A percentile compares a stretch with the other conserved stretches of the same genome.
These are phyloP conservation scores for Agelaius tricolor DNA, from an alignment of 2,113 vertebrate species.

Conservation along the genomic window DNA sequence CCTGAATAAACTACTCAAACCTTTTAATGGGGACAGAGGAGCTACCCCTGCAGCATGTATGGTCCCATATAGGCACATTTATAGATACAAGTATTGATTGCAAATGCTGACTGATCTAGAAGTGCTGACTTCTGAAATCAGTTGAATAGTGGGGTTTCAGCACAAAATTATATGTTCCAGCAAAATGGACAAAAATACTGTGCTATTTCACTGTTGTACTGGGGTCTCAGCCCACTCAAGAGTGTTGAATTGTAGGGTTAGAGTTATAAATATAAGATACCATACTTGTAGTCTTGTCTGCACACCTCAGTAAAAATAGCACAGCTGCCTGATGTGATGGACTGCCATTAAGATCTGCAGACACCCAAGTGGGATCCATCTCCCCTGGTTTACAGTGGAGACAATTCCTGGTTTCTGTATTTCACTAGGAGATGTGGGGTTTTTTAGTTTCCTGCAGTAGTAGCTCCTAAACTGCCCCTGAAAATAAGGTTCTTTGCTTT, in stretches of 20 bases:
- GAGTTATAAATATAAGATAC: background rate
- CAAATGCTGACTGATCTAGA: background rate
- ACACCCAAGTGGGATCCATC: background rate
- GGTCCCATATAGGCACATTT: background rate
- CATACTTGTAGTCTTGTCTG: background rate
- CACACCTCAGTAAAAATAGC: background rate
- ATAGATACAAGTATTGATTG: background rate
- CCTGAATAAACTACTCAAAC: background rate
- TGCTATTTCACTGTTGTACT: background rate
- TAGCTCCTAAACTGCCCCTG: background rate
- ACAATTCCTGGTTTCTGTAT: background rate
- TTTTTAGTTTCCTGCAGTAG: background rate
- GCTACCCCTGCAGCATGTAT: background rate
- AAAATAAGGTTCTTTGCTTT: background rate
- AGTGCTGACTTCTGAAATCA: background rate
- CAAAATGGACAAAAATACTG: background rate
- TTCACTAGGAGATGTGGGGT: background rate
- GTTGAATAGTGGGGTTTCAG: background rate
- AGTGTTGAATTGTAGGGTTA: background rate
- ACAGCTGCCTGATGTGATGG: background rate
- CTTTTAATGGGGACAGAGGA: background rate
- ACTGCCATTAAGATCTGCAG: background rate
- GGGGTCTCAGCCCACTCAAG: background rate
- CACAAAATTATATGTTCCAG: background rate
- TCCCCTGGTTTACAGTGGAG: background rate